Base-by-base conservation (phyloP, 2,797 vertebrate species). In the Chanos chanos region DNA sequence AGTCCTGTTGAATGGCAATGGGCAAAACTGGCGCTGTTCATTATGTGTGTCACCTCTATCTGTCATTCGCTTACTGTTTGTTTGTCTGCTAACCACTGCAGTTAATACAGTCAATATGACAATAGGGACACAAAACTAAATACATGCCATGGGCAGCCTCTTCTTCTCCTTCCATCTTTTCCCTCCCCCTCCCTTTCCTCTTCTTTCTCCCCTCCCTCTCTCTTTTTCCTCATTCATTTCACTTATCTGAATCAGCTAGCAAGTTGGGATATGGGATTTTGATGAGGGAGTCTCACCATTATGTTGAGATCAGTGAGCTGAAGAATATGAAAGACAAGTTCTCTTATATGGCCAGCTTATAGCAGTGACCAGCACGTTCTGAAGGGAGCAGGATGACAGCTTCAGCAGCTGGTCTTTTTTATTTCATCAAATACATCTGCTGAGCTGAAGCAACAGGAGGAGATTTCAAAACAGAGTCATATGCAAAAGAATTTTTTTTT, bases 31-130 rank as follows among this genome's bases (percentile, higher is more conserved):
- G 61, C 54, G 63, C 52, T n/a, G 37, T 61, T 56, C 18, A 56
- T 16, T 39, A 41, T 58, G 6, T 48, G 41, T 70, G 28, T n/a
- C n/a, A n/a, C n/a, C 21, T 16, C 24, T 67, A 37, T 64, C 25
- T 18, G 13, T 21, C 15, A 16, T 10, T 33, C 50, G 47, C 28
- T 31, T 25, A n/a, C 16, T 39, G 27, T 10, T 15, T 45, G 61
- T 70, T 15, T 70, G 61, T 64, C 55, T 48, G 67, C 55, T 49
- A 52, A 47, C 50, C 54, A 59, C 63, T 59, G 7, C 48, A 27
- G 49, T 48, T 58, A 48, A 47, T 33, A 22, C 10, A 36, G 36
- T 47, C 31, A 27, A 21, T 6, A 58, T 9, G 40, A 47, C 45
- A 43, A 13, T 34, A 30, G 24, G 41, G 15, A 9, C 40, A 21